Evolutionary conservation across 2,113 vertebrate species (phyloP), one percentile per base, ranked within the genome.

Genomic region (Oryzias woworae): DNA sequence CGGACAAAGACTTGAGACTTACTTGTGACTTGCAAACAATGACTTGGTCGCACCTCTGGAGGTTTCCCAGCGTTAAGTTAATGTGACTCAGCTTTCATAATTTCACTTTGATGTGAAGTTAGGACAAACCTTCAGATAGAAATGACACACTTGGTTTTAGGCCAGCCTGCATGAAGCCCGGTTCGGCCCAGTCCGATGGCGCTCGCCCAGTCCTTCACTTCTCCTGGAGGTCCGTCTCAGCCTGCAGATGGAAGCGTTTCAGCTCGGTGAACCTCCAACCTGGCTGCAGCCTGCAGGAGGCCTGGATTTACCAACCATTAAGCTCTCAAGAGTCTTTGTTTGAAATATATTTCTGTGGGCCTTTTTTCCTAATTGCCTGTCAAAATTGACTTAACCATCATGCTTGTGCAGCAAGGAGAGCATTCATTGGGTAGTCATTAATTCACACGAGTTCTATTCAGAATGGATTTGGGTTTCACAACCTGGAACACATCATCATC

Each of bases 221-320:
- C 13, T 28, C n/a, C 42, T 53, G 15, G 18, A 49, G 56, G 52
- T 69, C 24, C 60, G 23, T 50, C 56, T 57, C 47, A 55, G 48
- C 46, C 61, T 1, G 8, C 61, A 69, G 62, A 58, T 14, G 41
- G 23, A 15, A 7, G 17, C 49, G 63, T 68, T 75, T 69, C 62
- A 57, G 51, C 65, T 66, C 46, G 24, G 2, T 45, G 47, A 56
- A 63, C 54, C 66, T 36, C 66, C 69, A 58, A 66, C 69, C 73
- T n/a, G 54, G 61, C 65, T 64, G 51, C 14, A 12, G 43, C 26
- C 69, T 45, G 69, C 72, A 66, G 80, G 80, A 73, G 50, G 60
- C 47, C 60, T 48, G 61, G 69, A 52, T 69, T 75, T 78, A 73
- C 72, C 62, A 68, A 64, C 69, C 76, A 79, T 83, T 79, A 83